These are phyloP conservation scores for Mus minutoides DNA, from an alignment of 2,797 vertebrate species.

Conservation along the genomic window DNA sequence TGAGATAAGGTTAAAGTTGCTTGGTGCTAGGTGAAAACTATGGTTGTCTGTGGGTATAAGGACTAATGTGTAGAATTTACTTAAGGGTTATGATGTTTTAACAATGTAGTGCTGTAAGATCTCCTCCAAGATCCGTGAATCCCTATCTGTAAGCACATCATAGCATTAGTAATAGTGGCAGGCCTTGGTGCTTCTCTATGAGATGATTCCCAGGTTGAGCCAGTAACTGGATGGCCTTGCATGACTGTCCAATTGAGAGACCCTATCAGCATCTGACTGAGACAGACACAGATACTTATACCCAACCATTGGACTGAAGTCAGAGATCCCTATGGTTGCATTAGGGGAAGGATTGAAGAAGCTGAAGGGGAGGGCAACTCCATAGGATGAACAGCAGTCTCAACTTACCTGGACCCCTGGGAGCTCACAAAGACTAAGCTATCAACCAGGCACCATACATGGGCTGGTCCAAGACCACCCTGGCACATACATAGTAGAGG, in stretches of 20 bases:
- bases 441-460: not conserved
- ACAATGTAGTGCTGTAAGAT: not conserved
- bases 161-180: not conserved
- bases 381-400: not conserved
- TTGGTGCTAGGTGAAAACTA: not conserved
- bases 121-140: not conserved
- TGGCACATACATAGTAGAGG: not conserved
- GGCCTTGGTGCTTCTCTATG: not conserved
- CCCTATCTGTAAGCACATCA: not conserved
- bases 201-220: not conserved
- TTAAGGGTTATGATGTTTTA: not conserved
- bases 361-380: not conserved
- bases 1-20: not conserved
- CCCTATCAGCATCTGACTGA: not conserved
- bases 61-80: not conserved
- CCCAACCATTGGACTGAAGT: not conserved
- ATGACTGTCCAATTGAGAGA: not conserved
- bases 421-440: not conserved
- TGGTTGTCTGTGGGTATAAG: not conserved
- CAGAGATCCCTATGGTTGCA: not conserved
- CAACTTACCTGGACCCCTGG: not conserved
- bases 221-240: not conserved
- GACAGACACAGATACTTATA: not conserved
- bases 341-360: not conserved
- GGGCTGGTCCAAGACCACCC: not conserved